Evolutionary conservation across 2,113 vertebrate species (phyloP), one percentile per base, ranked within the genome.

Genomic region (Hyla sarda): DNA sequence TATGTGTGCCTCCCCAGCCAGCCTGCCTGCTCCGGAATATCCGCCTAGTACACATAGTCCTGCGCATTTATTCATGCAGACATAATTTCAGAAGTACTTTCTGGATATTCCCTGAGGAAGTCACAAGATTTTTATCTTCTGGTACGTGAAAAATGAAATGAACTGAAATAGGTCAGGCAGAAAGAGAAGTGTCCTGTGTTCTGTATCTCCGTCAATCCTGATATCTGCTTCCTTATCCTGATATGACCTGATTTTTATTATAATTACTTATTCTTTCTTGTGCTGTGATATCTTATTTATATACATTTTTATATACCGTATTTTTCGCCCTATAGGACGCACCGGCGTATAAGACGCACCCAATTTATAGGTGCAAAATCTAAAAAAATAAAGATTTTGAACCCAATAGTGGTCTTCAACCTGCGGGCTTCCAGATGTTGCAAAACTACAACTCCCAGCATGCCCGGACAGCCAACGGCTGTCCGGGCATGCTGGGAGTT

Each of bases 51-150:
- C 32, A 78, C n/a, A 62, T 30, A 73, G 37, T 54, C 45, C 32
- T 65, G 84, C 30, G 69, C 48, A 82, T 62, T 41, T 71, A 67
- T 56, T 87, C 77, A 87, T 87, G 85, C 78, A 82, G 56, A 74
- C 54, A 82, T 87, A 87, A 87, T 54, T 69, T 52, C 80, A 80
- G 76, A 86, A 86, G 84, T 82, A 87, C 85, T 67, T 62, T 87
- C 47, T 62, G 67, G 41, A 82, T 81, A 82, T 82, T 87, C 85
- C 85, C 85, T 87, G 78, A 79, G 54, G 85, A 82, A 73, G 67
- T 82, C 67, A 82, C 85, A 82, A 81, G 85, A 85, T 82, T 82
- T 81, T 86, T 86, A 69, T 86, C 84, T 87, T 82, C 69, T 87
- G 50, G 78, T 74, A 81, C 78, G 37, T 87, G 78, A 74, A 82